A percentile compares a stretch with the other conserved stretches of the same genome.
Evolutionary conservation across 2,797 vertebrate species (phyloP).

Genomic region (Nyctibius grandis): DNA sequence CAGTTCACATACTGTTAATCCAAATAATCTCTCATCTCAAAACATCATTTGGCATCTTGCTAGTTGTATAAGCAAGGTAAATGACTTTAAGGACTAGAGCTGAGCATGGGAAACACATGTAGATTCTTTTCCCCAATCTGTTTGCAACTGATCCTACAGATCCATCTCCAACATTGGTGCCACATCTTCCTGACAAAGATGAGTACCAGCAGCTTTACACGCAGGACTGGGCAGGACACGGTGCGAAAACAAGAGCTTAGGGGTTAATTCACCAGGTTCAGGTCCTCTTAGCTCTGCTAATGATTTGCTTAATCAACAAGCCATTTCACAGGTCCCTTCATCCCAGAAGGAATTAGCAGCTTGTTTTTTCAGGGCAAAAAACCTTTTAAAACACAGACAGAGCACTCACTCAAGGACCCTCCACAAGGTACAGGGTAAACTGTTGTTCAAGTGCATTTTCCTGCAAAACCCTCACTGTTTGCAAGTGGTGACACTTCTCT

Average conservation of each 20-base stretch:
- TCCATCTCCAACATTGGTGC: not conserved
- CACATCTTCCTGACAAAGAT: not conserved
- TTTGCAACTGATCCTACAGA: not conserved
- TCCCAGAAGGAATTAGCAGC: not conserved
- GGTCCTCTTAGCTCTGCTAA: not conserved
- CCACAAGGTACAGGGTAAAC: not conserved
- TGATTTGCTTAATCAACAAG: not conserved
- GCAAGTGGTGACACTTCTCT: not conserved
- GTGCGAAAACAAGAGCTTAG: not conserved
- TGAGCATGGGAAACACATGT: not conserved
- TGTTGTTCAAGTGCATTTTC: not conserved
- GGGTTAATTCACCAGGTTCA: not conserved
- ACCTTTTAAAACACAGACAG: not conserved
- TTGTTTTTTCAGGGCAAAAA: not conserved
- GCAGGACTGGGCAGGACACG: rapidly evolving
- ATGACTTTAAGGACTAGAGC: not conserved
- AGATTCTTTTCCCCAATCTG: not conserved
- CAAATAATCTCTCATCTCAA: not conserved
- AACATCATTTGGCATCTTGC: not conserved
- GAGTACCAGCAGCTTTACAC: not conserved
- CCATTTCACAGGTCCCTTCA: not conserved
- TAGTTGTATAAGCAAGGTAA: not conserved
- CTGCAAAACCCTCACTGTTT: rapidly evolving
- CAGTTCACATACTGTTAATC: not conserved
- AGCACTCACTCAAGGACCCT: not conserved